A percentile compares a stretch with the other conserved stretches of the same genome.
phyloP scores from a whole-genome alignment of 1,140 invertebrate species.

The Geopemphigus sp. region DNA sequence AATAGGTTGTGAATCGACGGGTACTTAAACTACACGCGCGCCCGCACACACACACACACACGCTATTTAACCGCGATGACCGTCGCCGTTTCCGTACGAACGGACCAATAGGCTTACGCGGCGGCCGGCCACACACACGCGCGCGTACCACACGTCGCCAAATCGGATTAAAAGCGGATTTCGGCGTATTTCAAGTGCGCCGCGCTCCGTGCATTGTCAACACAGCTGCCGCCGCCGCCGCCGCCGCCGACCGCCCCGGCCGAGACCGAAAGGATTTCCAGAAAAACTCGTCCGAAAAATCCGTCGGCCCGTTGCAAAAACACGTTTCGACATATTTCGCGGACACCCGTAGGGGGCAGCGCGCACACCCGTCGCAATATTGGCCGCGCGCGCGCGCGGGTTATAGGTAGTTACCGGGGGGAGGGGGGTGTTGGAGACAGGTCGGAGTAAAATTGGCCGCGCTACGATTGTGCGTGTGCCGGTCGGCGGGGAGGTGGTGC shows the following conservation, averaged over 20 bases:
- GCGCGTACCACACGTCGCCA: not conserved
- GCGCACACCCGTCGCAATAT: too few relatives aligned
- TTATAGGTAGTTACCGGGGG: too few relatives aligned
- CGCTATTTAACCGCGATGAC: too few relatives aligned
- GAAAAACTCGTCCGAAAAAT: slow-evolving; percentile 24
- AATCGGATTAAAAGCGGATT: slow-evolving; percentile 41
- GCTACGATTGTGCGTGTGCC: too few relatives aligned
- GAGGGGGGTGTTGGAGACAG: too few relatives aligned
- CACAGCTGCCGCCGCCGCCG: slow-evolving; percentile 37
- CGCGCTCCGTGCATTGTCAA: slow-evolving; percentile 43
- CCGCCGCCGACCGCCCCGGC: too few relatives aligned
- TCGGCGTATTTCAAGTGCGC: slow-evolving; percentile 35
- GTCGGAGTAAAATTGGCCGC: too few relatives aligned
- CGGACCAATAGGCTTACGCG: slow-evolving; percentile 18
- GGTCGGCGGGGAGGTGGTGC: too few relatives aligned
- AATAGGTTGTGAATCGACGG: slow-evolving; percentile 7
- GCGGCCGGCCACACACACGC: not conserved
- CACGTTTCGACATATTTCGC: slow-evolving; percentile 43
- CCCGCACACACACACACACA: too few relatives aligned
- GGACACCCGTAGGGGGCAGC: not conserved
- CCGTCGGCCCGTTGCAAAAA: slow-evolving; percentile 33
- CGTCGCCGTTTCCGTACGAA: not conserved
- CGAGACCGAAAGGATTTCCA: slow-evolving; percentile 24
- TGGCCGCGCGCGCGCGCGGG: too few relatives aligned
- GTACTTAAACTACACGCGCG: too few relatives aligned